Conservation (phyloP, 2,888 invertebrate species). For the Trachelus iudaicus region DNA sequence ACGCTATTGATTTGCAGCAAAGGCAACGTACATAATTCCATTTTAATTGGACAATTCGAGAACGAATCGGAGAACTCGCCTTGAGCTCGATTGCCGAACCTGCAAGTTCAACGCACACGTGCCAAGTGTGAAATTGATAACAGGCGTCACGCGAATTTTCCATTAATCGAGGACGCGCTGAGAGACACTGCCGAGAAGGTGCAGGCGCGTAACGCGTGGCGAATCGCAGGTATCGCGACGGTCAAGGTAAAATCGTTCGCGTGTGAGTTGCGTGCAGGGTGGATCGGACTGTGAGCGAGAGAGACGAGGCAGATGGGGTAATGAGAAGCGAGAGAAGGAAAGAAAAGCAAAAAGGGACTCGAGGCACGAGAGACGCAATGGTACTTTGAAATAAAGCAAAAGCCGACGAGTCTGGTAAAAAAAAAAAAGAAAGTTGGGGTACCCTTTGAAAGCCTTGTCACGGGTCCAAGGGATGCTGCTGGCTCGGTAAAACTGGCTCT, state of each 20-base stretch:
- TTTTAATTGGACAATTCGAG: too few relatives aligned
- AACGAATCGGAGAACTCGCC: too few relatives aligned
- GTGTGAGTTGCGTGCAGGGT: not conserved
- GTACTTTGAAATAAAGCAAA: conserved; percentile 23
- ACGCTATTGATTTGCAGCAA: too few relatives aligned
- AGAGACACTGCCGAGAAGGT: not conserved
- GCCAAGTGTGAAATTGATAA: too few relatives aligned
- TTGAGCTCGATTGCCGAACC: too few relatives aligned
- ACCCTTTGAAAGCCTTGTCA: conserved; percentile 43
- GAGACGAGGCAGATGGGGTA: not conserved
- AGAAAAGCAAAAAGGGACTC: conserved; percentile 7
- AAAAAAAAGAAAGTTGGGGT: conserved; percentile 35
- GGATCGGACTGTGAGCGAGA: not conserved
- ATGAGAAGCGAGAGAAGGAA: not conserved
- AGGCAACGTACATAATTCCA: too few relatives aligned
- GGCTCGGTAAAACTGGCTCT: conserved; percentile 9
- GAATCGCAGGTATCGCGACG: not conserved
- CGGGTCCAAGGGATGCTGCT: conserved; percentile 11
- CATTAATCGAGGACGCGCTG: not conserved
- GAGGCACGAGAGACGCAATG: conserved; percentile 5
- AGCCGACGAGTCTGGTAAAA: conserved; percentile 32
- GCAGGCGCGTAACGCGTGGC: not conserved
- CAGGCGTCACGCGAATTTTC: too few relatives aligned
- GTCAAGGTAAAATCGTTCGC: not conserved
- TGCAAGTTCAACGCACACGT: too few relatives aligned